Conservation (phyloP, 1,140 invertebrate genomes). For the Drosophila prosaltans region DNA sequence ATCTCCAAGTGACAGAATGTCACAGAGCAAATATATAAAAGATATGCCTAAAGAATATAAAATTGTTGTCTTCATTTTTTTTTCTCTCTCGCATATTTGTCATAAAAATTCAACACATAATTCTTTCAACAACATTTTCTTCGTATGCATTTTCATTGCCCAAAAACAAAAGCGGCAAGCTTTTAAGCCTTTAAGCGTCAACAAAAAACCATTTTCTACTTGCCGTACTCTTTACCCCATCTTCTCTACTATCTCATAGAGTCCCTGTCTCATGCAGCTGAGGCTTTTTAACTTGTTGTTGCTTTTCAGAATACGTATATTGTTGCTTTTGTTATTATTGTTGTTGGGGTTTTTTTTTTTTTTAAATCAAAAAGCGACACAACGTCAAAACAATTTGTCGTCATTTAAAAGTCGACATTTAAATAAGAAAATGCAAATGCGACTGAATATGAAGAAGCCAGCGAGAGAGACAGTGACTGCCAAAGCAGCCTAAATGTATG, state of each 20-base stretch:
- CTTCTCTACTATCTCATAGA: not conserved
- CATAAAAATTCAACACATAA: slow-evolving; percentile 18
- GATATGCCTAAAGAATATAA: no score
- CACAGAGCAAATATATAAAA: not conserved
- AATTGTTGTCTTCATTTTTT: no score
- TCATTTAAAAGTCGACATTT: slow-evolving; percentile 81
- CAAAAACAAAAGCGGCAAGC: slow-evolving; percentile 46
- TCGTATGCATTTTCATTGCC: slow-evolving; percentile 32
- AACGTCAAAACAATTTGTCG: slow-evolving; percentile 81
- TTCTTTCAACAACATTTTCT: slow-evolving; percentile 26
- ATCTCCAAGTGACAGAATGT: not conserved
- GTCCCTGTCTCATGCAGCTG: slow-evolving; percentile 16
- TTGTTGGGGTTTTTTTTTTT: slow-evolving; percentile 35
- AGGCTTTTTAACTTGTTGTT: slow-evolving; percentile 59
- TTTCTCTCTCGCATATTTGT: no score
- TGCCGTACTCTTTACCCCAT: slow-evolving; percentile 27
- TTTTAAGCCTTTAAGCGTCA: slow-evolving; percentile 64
- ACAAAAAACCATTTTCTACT: slow-evolving; percentile 63
- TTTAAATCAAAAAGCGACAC: slow-evolving; percentile 80
- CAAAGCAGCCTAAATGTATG: slow-evolving; percentile 69
- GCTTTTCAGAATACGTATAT: slow-evolving; percentile 31
- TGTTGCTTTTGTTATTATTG: slow-evolving; percentile 11
- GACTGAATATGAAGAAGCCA: slow-evolving; percentile 37
- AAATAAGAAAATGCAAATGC: slow-evolving; percentile 80
- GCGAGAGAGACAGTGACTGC: slow-evolving; percentile 34